These are phyloP conservation scores for Pentamera pediparva DNA, from an alignment of 53 echinoderm and acorn worm species.

Conservation along the genomic window DNA sequence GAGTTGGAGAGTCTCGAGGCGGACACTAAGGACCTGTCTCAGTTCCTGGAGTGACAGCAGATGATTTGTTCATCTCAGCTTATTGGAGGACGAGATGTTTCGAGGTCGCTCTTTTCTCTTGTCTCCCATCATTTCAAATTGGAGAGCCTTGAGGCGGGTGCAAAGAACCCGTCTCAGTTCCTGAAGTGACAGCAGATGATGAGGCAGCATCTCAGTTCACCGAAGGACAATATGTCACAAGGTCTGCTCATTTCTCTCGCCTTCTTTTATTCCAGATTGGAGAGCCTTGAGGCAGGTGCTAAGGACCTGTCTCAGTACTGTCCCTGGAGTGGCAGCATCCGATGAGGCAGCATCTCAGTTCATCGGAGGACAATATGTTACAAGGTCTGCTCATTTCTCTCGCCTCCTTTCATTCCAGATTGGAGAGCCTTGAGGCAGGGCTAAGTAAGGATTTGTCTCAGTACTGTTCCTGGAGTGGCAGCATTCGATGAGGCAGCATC, in stretches of 20 bases:
- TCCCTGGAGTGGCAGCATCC: no score
- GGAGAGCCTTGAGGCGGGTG: slow-evolving; percentile 64
- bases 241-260: no score
- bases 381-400: no score
- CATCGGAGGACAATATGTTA: no score
- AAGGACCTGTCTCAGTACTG: slow-evolving; percentile 86
- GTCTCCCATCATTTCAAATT: slow-evolving; percentile 45
- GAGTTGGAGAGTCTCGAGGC: no score
- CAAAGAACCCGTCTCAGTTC: slow-evolving; percentile 67
- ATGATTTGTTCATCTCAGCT: slow-evolving; percentile 53
- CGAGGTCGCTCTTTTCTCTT: no score
- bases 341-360: slow-evolving; percentile 68
- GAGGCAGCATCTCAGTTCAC: no score
- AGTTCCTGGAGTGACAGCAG: no score
- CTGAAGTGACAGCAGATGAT: slow-evolving; percentile 67
- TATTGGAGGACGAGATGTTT: no score
- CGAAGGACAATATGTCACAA: no score
- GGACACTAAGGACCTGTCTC: no score
- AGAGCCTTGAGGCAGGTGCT: slow-evolving; percentile 73
- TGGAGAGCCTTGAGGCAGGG: slow-evolving; percentile 66
- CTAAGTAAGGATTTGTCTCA: slow-evolving; percentile 73
- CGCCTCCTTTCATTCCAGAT: slow-evolving; percentile 40
- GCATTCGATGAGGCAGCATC: slow-evolving; percentile 70
- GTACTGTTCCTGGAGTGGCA: slow-evolving; percentile 97
- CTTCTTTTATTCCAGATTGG: slow-evolving; percentile 53